These are phyloP conservation scores for Cephus rjabovi DNA, from an alignment of 2,888 invertebrate genomes.

Conservation along the genomic window DNA sequence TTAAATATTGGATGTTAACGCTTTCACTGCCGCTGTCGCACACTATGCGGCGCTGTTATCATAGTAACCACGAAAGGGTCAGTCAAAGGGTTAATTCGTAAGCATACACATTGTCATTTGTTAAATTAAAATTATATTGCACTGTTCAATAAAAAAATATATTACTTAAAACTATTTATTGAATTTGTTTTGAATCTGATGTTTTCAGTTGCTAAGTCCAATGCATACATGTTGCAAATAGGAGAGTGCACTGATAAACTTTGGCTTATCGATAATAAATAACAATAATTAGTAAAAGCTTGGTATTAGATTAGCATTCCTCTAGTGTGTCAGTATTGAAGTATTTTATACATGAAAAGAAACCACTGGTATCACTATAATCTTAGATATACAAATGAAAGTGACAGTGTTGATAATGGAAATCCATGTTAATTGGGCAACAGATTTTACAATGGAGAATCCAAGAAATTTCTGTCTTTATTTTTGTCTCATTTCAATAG, in stretches of 20 bases:
- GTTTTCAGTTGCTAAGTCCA: neutral
- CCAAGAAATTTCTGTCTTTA: too few species aligned
- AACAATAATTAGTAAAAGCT: neutral
- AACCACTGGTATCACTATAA: neutral
- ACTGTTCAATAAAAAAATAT: neutral
- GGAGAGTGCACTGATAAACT: constrained; percentile 16
- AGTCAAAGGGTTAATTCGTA: neutral
- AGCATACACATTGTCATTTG: neutral
- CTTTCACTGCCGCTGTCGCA: too few species aligned
- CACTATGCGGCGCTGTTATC: too few species aligned
- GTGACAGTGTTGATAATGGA: neutral
- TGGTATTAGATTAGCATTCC: neutral
- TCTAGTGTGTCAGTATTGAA: neutral
- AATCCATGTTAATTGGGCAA: too few species aligned
- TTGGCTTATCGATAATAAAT: constrained; percentile 12
- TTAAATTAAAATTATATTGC: neutral
- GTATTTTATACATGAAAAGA: neutral
- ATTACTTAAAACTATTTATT: neutral
- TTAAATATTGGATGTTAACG: neutral
- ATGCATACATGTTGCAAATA: neutral
- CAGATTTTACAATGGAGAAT: neutral
- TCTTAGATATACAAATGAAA: neutral
- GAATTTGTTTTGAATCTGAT: neutral
- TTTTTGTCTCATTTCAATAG: neutral
- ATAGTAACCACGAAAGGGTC: too few species aligned